phyloP scores from a whole-genome alignment of 1,140 invertebrate genomes.

The Temnothorax longispinosus region DNA sequence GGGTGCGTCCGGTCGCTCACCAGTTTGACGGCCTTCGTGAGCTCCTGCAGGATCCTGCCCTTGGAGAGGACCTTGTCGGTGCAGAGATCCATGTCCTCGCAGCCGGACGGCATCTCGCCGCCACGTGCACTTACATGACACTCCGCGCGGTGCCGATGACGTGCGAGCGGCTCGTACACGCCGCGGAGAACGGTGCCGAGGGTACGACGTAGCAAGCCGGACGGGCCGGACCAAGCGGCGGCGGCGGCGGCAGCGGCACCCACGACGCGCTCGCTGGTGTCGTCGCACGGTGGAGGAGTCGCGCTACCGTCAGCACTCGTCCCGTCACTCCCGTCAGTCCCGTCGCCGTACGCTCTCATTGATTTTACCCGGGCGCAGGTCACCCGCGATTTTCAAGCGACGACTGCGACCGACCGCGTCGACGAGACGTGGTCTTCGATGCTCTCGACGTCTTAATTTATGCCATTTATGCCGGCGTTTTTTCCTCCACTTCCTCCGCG shows the following conservation, averaged over 20 bases:
- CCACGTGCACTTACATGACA: slow-evolving; percentile 75
- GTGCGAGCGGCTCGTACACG: slow-evolving; percentile 45
- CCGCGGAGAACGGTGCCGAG: slow-evolving; percentile 8
- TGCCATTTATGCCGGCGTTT: background rate
- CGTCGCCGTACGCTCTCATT: slow-evolving; percentile 75
- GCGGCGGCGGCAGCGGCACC: slow-evolving; percentile 34
- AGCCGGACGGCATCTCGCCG: slow-evolving; percentile 78
- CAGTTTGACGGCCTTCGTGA: slow-evolving; percentile 85
- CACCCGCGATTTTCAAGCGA: slow-evolving; percentile 75
- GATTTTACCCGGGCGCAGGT: slow-evolving; percentile 82
- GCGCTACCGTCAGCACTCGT: slow-evolving; percentile 64
- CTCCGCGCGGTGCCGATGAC: slow-evolving; percentile 43
- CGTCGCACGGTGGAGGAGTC: slow-evolving; percentile 61
- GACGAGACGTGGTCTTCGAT: background rate
- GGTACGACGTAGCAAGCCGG: background rate
- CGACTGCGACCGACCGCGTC: background rate
- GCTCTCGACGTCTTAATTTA: background rate
- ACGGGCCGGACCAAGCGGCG: slow-evolving; percentile 41
- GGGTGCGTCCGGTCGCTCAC: slow-evolving; percentile 75
- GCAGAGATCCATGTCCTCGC: slow-evolving; percentile 82
- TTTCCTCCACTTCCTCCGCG: background rate
- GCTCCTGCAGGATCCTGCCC: slow-evolving; percentile 83
- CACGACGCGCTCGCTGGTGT: slow-evolving; percentile 59
- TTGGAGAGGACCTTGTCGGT: slow-evolving; percentile 85
- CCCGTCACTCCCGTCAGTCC: background rate